Base-by-base conservation (phyloP, 1,140 invertebrate genomes). In the Babylonia areolata region DNA sequence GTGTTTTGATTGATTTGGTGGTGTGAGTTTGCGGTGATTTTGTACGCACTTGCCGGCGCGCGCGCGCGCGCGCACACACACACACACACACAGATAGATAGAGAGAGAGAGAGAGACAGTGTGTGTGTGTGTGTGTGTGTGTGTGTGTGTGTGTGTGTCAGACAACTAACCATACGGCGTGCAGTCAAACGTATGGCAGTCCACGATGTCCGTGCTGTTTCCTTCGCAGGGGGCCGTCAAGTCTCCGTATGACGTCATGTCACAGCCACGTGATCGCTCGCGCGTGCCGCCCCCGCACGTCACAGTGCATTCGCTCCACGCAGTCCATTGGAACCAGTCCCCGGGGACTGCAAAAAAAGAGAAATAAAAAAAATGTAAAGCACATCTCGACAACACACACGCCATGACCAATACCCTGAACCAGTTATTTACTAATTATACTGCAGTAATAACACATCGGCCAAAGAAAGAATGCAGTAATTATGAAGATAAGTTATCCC, bases 231-330 rank as follows among this genome's bases (percentile, higher is more conserved):
- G 90, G 17, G 88, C 88, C n/a, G 92, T 92, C 9, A 91, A 81
- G 81, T 92, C 84, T 12, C 91, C 90, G 77, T 92, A 88, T 20
- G 91, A 89, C 1, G 75, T 85, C 87, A 88, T 88, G 87, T 93
- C 87, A 87, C 93, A 93, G n/a, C 86, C 85, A 46, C 92, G 88
- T 15, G 82, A 95, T 11, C 98, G 96, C 75, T 96, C 96, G 17
- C 96, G 95, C 64, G 96, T 95, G 0, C 98, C 98, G 92, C 98
- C 97, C 0, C 97, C 98, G 93, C 98, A 99, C 0, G 97, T 97
- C 0, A 97, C 97, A 89, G 96, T 97, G 94, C 98, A 99, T 9
- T 96, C 95, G 9, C 97, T 96, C 98, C 98, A 99, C 96, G 35
- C 96, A 96, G 3, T 95, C 95, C 85, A 97, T 33, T 87, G 80